Conservation (phyloP, 2,888 invertebrate genomes). For the Sesia bembeciformis region DNA sequence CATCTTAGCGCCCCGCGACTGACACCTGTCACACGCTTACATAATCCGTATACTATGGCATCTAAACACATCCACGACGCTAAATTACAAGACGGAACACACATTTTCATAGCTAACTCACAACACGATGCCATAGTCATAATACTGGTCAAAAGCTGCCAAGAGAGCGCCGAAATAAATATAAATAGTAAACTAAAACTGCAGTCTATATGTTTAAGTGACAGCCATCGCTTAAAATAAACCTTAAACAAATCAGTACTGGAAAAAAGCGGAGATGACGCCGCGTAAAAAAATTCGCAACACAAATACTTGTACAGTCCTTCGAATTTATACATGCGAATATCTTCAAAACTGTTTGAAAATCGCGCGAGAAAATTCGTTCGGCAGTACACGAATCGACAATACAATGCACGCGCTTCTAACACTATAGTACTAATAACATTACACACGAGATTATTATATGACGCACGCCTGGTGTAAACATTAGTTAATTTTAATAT, state of each 20-base stretch:
- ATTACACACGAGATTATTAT: slow-evolving; percentile 17
- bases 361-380: not conserved
- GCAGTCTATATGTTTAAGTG: slow-evolving; percentile 28
- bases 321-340: not conserved
- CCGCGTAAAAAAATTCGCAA: slow-evolving; percentile 18
- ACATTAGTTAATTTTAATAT: not conserved
- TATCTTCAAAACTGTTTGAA: not conserved
- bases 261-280: slow-evolving; percentile 45
- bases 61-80: not conserved
- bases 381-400: not conserved
- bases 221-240: slow-evolving; percentile 13
- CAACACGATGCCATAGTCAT: slow-evolving; percentile 21
- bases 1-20: slow-evolving; percentile 15
- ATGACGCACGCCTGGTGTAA: slow-evolving; percentile 6
- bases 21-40: not conserved
- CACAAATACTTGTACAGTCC: not conserved
- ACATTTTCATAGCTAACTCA: slow-evolving; percentile 4
- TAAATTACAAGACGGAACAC: slow-evolving; percentile 15
- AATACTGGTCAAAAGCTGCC: slow-evolving; percentile 37
- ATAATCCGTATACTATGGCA: not conserved
- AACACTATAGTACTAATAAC: slow-evolving; percentile 23
- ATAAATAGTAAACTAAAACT: slow-evolving; percentile 16
- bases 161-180: slow-evolving; percentile 25
- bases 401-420: slow-evolving; percentile 38
- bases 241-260: slow-evolving; percentile 47